Conservation (phyloP, 2,797 vertebrate species). For the Molossus alvarezi region DNA sequence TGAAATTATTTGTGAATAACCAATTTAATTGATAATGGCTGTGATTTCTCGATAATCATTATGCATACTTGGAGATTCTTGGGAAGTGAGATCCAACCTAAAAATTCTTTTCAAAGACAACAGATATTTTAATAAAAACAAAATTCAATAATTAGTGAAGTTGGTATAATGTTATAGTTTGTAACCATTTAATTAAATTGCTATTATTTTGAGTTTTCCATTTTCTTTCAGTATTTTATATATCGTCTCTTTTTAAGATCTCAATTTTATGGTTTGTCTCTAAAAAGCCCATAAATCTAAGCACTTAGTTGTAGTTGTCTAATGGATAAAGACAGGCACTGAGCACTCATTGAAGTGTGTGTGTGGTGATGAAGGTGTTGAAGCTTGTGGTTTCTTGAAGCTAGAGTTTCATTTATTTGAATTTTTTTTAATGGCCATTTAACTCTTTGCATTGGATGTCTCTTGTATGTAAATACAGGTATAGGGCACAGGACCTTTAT, state of each 20-base stretch:
- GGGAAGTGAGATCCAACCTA: constrained; percentile 22
- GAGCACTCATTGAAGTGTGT: background rate
- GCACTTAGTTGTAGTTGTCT: constrained; percentile 1
- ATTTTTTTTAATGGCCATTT: constrained; percentile 57
- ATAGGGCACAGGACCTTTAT: background rate
- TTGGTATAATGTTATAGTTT: constrained; percentile 51
- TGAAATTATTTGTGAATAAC: constrained; percentile 72
- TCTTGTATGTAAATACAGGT: constrained; percentile 41
- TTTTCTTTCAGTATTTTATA: constrained; percentile 54
- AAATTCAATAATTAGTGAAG: constrained; percentile 63
- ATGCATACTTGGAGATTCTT: constrained; percentile 53
- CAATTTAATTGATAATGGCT: constrained; percentile 75
- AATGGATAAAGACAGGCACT: constrained; percentile 20
- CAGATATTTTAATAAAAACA: constrained; percentile 10
- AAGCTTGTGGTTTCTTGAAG: constrained; percentile 54
- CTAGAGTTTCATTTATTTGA: constrained; percentile 60
- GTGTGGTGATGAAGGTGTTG: background rate
- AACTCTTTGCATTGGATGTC: constrained; percentile 1
- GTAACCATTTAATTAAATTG: constrained; percentile 47
- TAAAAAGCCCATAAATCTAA: constrained; percentile 39
- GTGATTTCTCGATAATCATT: constrained; percentile 71
- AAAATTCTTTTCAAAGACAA: constrained; percentile 68
- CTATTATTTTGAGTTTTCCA: background rate
- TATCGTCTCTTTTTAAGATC: constrained; percentile 34
- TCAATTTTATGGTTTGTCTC: constrained; percentile 50